phyloP scores from a whole-genome alignment of 2,113 vertebrate genomes.

The Ovis canadensis region DNA sequence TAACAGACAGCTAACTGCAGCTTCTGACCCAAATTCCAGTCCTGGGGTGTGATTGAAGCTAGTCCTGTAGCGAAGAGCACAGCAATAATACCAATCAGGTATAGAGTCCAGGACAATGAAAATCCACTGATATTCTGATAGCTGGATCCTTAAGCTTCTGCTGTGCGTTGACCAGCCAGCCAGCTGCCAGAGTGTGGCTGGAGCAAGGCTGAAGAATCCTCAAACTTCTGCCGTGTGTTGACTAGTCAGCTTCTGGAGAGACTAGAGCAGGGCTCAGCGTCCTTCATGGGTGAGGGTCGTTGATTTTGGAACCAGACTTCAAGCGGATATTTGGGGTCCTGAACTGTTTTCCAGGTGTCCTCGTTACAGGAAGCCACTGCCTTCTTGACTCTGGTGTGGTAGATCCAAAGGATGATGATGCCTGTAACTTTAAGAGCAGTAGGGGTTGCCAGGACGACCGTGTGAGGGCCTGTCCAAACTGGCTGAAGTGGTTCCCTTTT shows the following conservation, averaged over 20 bases:
- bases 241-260: neutral
- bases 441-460: fast-evolving
- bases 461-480: neutral
- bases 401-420: neutral
- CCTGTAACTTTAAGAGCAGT: neutral
- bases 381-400: neutral
- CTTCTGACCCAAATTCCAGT: neutral
- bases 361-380: neutral
- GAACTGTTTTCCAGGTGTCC: neutral
- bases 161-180: neutral
- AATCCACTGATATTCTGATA: neutral
- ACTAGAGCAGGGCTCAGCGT: neutral
- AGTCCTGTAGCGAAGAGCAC: neutral
- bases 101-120: neutral
- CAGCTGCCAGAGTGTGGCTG: neutral
- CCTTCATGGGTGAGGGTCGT: neutral
- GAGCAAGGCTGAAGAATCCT: neutral
- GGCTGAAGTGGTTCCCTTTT: neutral
- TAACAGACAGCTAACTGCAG: neutral
- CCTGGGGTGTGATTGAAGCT: neutral
- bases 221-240: neutral
- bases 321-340: fast-evolving
- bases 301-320: neutral
- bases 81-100: neutral
- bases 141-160: neutral